Evolutionary conservation across 2,797 vertebrate species (phyloP), one percentile per base, ranked within the genome.

Genomic region (Odontamblyopus rebecca): DNA sequence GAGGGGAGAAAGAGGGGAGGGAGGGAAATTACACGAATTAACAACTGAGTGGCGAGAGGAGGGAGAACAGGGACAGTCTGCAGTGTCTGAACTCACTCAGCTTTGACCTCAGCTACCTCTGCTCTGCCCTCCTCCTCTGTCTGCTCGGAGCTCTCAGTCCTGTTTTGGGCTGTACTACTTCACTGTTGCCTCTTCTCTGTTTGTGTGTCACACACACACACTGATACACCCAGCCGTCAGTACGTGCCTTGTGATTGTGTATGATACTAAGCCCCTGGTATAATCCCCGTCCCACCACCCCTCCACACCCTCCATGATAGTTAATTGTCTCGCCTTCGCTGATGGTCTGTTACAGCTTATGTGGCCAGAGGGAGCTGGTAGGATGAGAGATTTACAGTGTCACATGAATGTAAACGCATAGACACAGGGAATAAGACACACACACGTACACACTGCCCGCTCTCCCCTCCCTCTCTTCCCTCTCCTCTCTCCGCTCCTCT

Each of bases 241-340:
- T 13, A 38, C 35, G 74, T 75, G 70, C 76, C 35, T 38, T 38
- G 81, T 85, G 85, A 88, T 86, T 88, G 84, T 88, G 85, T 86
- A 82, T 85, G 88, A 89, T 89, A 89, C 86, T 89, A 89, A 88
- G 84, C 82, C 86, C 63, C 73, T 69, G 82, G 79, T 83, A 76
- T 88, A 85, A 87, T 84, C 86, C 86, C 71, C 61, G 23, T 66
- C 74, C 82, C 72, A 61, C 51, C 69, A 38, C 48, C 69, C 73
- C 71, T 16, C 53, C 54, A 50, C 67, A 48, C 69, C 69, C 53
- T 68, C 73, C 56, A 71, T 81, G 85, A 91, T 85, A 89, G 90
- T 91, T 94, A 93, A 93, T 92, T 93, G 89, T 93, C 89, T 90
- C 86, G 91, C 86, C 90, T 92, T 89, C 86, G 48, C 86, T 90